Evolutionary conservation across 2,888 invertebrate genomes (phyloP).

Genomic region (Sphaeridia pumilis): DNA sequence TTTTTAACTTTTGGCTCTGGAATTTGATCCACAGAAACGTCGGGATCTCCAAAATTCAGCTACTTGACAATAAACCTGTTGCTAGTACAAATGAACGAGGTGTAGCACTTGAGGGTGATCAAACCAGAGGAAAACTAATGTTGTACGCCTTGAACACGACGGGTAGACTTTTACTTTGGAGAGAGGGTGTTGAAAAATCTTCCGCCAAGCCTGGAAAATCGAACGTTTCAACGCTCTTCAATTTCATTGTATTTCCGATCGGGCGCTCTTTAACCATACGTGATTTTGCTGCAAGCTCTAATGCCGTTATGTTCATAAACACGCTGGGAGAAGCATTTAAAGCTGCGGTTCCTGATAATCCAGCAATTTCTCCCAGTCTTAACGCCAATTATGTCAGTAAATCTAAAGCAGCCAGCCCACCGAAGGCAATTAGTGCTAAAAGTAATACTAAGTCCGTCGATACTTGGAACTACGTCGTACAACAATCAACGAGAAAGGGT

Average conservation of each 20-base stretch:
- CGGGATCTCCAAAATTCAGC: background rate
- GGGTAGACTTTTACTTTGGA: constrained; percentile 57
- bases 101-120: background rate
- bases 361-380: background rate
- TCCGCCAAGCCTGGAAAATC: background rate
- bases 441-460: constrained; percentile 4
- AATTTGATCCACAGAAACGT: no score
- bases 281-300: constrained; percentile 49
- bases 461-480: constrained; percentile 8
- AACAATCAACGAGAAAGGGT: constrained; percentile 7
- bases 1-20: no score
- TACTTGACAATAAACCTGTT: background rate
- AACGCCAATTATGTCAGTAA: background rate
- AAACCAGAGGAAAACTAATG: constrained; percentile 43
- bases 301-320: constrained; percentile 52
- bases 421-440: background rate
- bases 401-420: constrained; percentile 1
- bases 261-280: constrained; percentile 49
- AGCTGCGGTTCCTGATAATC: constrained; percentile 39
- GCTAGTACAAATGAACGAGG: background rate
- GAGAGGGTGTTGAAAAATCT: constrained; percentile 15
- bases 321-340: constrained; percentile 56
- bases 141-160: constrained; percentile 50
- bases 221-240: constrained; percentile 15
- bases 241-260: constrained; percentile 40